A percentile compares a stretch with the other conserved stretches of the same genome.
Conservation (phyloP, 2,797 vertebrate species). For the Hafferia zeledoni region DNA sequence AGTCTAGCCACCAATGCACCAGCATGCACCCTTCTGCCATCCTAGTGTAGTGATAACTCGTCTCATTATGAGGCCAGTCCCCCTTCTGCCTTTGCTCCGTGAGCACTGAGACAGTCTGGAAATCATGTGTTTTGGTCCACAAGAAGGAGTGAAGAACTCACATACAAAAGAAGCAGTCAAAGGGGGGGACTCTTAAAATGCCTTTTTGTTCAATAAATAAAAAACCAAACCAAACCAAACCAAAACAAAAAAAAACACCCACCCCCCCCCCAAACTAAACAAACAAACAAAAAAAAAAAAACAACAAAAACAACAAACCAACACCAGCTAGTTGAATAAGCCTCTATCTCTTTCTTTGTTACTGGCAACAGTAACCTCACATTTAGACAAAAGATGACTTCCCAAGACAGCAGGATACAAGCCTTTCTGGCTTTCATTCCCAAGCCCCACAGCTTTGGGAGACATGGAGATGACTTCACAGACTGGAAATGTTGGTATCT, state of each 20-base stretch:
- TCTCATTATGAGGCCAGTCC: background rate
- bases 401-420: background rate
- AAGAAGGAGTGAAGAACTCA: background rate
- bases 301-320: too few species aligned
- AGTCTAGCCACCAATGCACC: background rate
- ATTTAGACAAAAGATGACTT: background rate
- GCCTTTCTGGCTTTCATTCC: background rate
- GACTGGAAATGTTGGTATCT: background rate
- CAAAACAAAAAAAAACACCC: too few species aligned
- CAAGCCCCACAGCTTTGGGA: background rate
- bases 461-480: background rate
- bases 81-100: background rate
- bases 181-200: background rate
- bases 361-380: background rate
- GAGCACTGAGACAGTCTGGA: background rate
- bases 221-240: too few species aligned
- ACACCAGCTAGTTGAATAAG: background rate
- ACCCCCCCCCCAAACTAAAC: too few species aligned
- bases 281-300: too few species aligned
- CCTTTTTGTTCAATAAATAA: background rate
- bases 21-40: background rate
- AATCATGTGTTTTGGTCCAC: rapidly evolving
- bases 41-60: rapidly evolving
- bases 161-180: background rate
- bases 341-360: background rate